phyloP scores from a whole-genome alignment of 2,113 vertebrate genomes.

The Egretta garzetta region DNA sequence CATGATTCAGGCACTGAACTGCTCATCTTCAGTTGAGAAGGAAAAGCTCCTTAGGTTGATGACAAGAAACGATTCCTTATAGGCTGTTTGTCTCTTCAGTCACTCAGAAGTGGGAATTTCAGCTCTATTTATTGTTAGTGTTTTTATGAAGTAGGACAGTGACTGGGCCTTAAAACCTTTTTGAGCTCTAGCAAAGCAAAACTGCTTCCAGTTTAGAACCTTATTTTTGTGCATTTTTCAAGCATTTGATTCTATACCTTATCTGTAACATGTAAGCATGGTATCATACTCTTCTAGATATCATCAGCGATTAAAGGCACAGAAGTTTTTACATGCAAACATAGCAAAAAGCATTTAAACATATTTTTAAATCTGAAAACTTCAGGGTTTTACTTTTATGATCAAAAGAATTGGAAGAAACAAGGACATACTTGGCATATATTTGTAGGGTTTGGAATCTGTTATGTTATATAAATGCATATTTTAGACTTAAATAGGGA shows the following conservation, averaged over 20 bases:
- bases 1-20: neutral
- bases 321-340: neutral
- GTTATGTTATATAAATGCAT: neutral
- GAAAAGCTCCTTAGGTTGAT: neutral
- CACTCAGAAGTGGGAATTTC: neutral
- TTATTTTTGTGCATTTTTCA: neutral
- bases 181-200: neutral
- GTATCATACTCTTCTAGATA: neutral
- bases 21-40: neutral
- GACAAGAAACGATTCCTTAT: neutral
- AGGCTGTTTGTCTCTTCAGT: neutral
- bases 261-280: neutral
- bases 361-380: neutral
- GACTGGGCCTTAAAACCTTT: neutral
- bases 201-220: neutral
- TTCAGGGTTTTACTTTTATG: neutral
- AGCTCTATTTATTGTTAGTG: neutral
- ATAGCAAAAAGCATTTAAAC: neutral
- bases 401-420: neutral
- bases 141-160: neutral
- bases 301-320: neutral
- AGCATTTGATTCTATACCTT: neutral
- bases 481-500: neutral
- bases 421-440: accelerated
- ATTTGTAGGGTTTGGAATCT: neutral